A percentile compares a stretch with the other conserved stretches of the same genome.
Conservation (phyloP, 2,113 vertebrate species). For the Neogobius melanostomus region DNA sequence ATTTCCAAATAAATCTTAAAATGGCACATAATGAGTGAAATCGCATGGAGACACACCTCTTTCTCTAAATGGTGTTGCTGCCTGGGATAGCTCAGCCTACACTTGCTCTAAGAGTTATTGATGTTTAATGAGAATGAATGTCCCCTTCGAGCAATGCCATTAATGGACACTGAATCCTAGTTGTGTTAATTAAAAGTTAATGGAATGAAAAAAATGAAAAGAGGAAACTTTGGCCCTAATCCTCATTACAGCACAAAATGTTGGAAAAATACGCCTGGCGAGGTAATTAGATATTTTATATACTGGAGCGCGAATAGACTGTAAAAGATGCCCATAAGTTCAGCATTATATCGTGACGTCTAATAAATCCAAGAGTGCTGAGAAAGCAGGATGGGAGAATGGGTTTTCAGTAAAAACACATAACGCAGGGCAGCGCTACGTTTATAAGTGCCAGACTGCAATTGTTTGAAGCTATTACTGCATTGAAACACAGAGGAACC, state of each 20-base stretch:
- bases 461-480: conserved; percentile 5
- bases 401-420: conserved; percentile 6
- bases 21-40: conserved; percentile 1
- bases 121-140: conserved; percentile 48
- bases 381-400: not conserved
- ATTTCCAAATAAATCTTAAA: not conserved
- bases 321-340: conserved; percentile 9
- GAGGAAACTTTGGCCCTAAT: conserved; percentile 14
- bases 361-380: conserved; percentile 9
- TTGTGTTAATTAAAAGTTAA: conserved; percentile 58
- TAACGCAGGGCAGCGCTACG: not conserved
- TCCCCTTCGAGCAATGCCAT: conserved; percentile 42
- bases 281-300: conserved; percentile 10
- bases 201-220: conserved; percentile 30
- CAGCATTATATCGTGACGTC: not conserved
- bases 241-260: conserved; percentile 5
- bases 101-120: conserved; percentile 44
- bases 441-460: not conserved
- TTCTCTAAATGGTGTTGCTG: not conserved
- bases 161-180: conserved; percentile 47
- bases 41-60: not conserved
- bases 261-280: not conserved
- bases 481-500: not conserved
- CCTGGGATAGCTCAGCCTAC: not conserved
- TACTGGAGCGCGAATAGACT: not conserved